Conservation (phyloP, 2,113 vertebrate genomes). For the Actenoides lindsayi region DNA sequence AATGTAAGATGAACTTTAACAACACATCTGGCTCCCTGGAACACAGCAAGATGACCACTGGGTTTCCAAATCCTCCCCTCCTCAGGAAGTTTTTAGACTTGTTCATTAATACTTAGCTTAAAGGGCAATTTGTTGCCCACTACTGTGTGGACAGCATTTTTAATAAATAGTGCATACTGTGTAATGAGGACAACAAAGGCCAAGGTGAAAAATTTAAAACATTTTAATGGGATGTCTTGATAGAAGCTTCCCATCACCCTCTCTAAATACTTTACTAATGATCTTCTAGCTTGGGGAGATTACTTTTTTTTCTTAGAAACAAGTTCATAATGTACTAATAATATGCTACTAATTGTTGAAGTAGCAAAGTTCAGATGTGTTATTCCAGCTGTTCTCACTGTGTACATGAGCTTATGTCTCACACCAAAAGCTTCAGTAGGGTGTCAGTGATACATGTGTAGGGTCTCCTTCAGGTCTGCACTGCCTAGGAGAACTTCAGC, state of each 20-base stretch:
- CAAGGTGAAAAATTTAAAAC: constrained; percentile 68
- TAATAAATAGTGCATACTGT: constrained; percentile 71
- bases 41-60: neutral
- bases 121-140: constrained; percentile 66
- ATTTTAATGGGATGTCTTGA: constrained; percentile 62
- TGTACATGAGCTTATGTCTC: neutral
- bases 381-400: neutral
- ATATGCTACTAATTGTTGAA: neutral
- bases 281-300: constrained; percentile 13
- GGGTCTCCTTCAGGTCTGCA: neutral
- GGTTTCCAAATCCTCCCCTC: neutral
- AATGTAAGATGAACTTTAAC: neutral
- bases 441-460: neutral
- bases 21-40: neutral
- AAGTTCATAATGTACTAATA: neutral
- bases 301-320: neutral
- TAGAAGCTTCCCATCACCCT: constrained; percentile 63
- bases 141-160: constrained; percentile 46
- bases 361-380: neutral
- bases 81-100: neutral
- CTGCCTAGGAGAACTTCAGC: neutral
- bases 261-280: constrained; percentile 60
- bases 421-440: neutral
- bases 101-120: constrained; percentile 66
- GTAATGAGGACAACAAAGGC: constrained; percentile 70